Base-by-base conservation (phyloP, 2,113 vertebrate species). In the Tachysurus vachellii region DNA sequence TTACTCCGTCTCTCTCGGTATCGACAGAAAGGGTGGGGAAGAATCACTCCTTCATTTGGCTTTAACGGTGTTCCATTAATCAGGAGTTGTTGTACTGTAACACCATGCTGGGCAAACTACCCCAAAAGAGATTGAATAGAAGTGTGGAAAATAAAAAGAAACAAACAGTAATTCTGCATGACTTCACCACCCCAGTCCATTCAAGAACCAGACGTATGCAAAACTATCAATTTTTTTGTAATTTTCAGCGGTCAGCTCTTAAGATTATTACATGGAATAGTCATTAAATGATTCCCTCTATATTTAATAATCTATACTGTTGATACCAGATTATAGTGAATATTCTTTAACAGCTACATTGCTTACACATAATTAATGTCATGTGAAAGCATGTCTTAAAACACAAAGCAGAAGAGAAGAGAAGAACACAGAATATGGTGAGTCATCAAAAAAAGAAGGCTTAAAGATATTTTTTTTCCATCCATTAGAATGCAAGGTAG, bases 21-120 rank as follows among this genome's bases (percentile, higher is more conserved):
- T 21, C 73, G 17, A 47, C 77, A 26, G 23, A 4, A 6, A 66
- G 62, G 19, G 59, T 44, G 57, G 59, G 47, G 56, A 83, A 53
- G 56, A 89, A 36, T 61, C 42, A 47, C 73, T 73, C 50, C 66
- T 57, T 84, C 62, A 62, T 47, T 50, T 54, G 66, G 71, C 66
- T 53, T 57, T 79, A 85, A 28, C 6, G n/a, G 47, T 36, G 59
- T 83, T 50, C 16, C 54, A 62, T 89, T 64, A 59, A 57, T 62
- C 66, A 75, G 75, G 50, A 57, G 59, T 47, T 54, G 59, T 42
- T 56, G 53, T 57, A 36, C 17, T 76, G 56, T 62, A 62, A 85
- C 73, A 26, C 47, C 73, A 64, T 28, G 84, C 61, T 44, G 13
- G 36, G n/a, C 9, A 28, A 44, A 85, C 17, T 5, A 59, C 36